Percentiles rank a stretch among this genome's conserved stretches.
Evolutionary conservation across 1,140 invertebrate species (phyloP).

Genomic region (Drosophila pandora): DNA sequence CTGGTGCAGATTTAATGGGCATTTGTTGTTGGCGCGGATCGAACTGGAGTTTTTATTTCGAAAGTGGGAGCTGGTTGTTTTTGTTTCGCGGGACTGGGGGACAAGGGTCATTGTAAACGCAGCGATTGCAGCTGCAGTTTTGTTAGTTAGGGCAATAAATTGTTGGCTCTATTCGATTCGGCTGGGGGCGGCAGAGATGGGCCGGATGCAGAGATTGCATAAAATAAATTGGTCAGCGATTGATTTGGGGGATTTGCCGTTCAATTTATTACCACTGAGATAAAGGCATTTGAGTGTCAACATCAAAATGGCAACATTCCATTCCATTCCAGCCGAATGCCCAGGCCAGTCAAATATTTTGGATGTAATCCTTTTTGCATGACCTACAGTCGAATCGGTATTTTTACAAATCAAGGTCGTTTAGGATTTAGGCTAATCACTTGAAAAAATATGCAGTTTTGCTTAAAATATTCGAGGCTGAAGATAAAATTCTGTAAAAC

Average conservation of each 20-base stretch:
- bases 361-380: conserved; percentile 39
- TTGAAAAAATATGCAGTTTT: background rate
- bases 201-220: conserved; percentile 58
- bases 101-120: conserved; percentile 25
- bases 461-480: background rate
- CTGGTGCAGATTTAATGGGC: conserved; percentile 57
- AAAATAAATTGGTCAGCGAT: conserved; percentile 71
- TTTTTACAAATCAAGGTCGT: background rate
- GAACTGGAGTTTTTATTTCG: background rate
- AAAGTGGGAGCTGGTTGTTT: conserved; percentile 1
- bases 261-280: conserved; percentile 53
- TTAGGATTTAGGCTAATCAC: background rate
- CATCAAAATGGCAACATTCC: conserved; percentile 52
- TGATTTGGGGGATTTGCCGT: conserved; percentile 62
- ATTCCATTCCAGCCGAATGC: conserved; percentile 38
- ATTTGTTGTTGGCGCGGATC: conserved; percentile 32
- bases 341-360: conserved; percentile 31
- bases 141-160: conserved; percentile 63
- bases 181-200: conserved; percentile 14
- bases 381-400: conserved; percentile 19
- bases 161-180: conserved; percentile 43
- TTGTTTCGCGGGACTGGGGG: background rate
- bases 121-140: conserved; percentile 60
- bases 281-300: conserved; percentile 53
- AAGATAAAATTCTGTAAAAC: background rate